A percentile compares a stretch with the other conserved stretches of the same genome.
Evolutionary conservation across 2,797 vertebrate genomes (phyloP).

Genomic region (Glyptemys insculpta): DNA sequence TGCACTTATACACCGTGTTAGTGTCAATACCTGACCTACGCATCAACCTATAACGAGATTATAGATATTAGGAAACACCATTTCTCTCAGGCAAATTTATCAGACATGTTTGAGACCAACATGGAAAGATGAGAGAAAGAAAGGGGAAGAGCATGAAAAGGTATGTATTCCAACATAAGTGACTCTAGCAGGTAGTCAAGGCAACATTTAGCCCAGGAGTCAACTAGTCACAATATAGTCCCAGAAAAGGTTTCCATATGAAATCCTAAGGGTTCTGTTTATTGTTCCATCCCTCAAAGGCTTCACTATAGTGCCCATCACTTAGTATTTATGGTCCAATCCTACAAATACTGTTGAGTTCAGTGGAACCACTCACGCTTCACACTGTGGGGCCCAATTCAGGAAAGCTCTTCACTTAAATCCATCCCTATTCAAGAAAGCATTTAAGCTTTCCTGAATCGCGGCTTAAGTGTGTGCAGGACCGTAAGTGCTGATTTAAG

Average conservation of each 20-base stretch:
- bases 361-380: not conserved
- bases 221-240: not conserved
- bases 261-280: not conserved
- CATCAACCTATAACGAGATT: not conserved
- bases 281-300: not conserved
- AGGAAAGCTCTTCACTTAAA: not conserved
- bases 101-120: not conserved
- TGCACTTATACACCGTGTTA: not conserved
- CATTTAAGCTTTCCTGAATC: not conserved
- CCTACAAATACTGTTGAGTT: not conserved
- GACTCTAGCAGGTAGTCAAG: not conserved
- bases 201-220: not conserved
- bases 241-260: not conserved
- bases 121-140: not conserved
- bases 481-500: not conserved
- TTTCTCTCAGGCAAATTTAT: not conserved
- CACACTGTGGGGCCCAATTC: not conserved
- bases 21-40: not conserved
- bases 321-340: not conserved
- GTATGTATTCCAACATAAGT: not conserved
- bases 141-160: not conserved
- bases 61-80: not conserved
- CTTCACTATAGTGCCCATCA: not conserved
- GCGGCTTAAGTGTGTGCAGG: not conserved
- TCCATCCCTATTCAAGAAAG: not conserved